These are phyloP conservation scores for Stenotaenia linearis DNA, from an alignment of 2,888 invertebrate species.

Conservation along the genomic window DNA sequence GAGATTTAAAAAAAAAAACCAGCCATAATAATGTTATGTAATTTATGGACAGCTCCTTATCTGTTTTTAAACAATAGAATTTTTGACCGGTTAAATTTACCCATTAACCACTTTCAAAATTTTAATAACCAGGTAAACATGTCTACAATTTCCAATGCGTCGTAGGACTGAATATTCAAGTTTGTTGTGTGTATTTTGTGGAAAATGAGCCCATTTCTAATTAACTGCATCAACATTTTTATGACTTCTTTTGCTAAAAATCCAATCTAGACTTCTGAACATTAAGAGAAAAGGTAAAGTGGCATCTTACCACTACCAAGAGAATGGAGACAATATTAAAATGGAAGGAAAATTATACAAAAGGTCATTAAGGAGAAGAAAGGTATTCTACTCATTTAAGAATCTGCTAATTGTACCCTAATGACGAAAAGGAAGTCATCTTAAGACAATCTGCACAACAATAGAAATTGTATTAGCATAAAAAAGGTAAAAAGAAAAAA, in stretches of 20 bases:
- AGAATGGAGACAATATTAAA: slow-evolving; percentile 17
- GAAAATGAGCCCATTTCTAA: slow-evolving; percentile 24
- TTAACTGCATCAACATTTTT: slow-evolving; percentile 15
- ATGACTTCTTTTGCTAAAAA: slow-evolving; percentile 17
- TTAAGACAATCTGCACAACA: slow-evolving; percentile 14
- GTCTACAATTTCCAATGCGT: neutral
- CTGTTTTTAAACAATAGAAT: too few relatives aligned
- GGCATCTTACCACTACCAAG: neutral
- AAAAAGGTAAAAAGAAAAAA: neutral
- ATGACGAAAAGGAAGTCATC: slow-evolving; percentile 16
- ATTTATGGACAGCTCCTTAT: too few relatives aligned
- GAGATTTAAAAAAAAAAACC: too few relatives aligned
- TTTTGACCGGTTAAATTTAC: too few relatives aligned
- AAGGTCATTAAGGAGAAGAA: slow-evolving; percentile 21
- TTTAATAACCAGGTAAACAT: too few relatives aligned
- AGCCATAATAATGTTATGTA: too few relatives aligned
- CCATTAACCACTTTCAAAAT: too few relatives aligned
- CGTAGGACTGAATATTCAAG: neutral
- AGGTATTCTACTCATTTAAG: slow-evolving; percentile 20
- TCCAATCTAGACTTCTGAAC: neutral
- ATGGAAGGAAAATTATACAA: slow-evolving; percentile 23
- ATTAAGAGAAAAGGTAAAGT: slow-evolving; percentile 14
- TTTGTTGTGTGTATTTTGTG: neutral
- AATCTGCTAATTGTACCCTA: slow-evolving; percentile 26
- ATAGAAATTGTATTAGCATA: slow-evolving; percentile 17